Conservation (phyloP, 2,888 invertebrate genomes). For the Platypus cylindrus region DNA sequence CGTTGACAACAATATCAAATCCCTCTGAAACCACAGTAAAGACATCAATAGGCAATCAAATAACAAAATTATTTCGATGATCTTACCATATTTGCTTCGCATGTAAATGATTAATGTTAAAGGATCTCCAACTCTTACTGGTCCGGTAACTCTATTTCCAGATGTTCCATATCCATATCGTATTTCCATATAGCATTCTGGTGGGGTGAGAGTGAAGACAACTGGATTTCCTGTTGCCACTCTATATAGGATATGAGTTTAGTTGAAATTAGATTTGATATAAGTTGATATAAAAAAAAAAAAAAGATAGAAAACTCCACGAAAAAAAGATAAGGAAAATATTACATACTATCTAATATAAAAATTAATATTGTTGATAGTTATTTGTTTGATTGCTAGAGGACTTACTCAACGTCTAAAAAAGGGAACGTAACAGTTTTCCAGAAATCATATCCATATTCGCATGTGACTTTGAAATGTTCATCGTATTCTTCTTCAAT, state of each 20-base stretch:
- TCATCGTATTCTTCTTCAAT: conserved; percentile 92
- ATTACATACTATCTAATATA: no score
- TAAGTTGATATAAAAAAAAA: no score
- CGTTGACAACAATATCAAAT: conserved; percentile 88
- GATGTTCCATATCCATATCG: conserved; percentile 79
- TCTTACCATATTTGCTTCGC: conserved; percentile 82
- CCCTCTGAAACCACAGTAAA: conserved; percentile 59
- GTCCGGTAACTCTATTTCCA: conserved; percentile 75
- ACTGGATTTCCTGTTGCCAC: conserved; percentile 91
- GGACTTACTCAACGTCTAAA: conserved; percentile 85
- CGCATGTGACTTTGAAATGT: conserved; percentile 91
- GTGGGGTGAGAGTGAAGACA: conserved; percentile 83
- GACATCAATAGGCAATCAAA: no score
- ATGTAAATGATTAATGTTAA: conserved; percentile 86
- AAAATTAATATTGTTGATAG: no score
- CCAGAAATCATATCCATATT: conserved; percentile 94
- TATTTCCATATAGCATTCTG: conserved; percentile 94
- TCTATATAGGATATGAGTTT: conserved; percentile 49
- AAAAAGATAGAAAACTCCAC: no score
- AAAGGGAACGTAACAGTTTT: conserved; percentile 93
- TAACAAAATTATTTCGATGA: no score
- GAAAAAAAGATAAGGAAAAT: no score
- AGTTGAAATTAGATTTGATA: no score
- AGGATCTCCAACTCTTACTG: conserved; percentile 85
- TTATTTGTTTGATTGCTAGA: no score